Percentiles rank a stretch among this genome's conserved stretches.
phyloP scores from a whole-genome alignment of 2,888 invertebrate genomes.

The Brachyopa scutellaris region DNA sequence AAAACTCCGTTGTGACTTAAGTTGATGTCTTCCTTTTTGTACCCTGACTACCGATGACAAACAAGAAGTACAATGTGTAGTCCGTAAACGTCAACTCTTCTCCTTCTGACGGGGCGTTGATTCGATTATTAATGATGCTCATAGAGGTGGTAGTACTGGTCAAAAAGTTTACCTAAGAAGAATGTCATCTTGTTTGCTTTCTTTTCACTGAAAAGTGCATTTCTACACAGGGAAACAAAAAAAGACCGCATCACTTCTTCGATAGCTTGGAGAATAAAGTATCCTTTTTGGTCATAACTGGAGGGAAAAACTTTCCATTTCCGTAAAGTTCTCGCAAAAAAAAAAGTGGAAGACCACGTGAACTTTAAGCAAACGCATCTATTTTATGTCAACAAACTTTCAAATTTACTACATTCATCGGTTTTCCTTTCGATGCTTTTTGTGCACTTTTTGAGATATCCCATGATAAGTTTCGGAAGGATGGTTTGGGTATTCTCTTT shows the following conservation, averaged over 20 bases:
- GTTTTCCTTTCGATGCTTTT: neutral
- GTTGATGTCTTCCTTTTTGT: constrained; percentile 10
- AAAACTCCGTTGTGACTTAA: constrained; percentile 16
- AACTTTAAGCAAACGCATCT: constrained; percentile 55
- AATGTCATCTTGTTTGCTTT: constrained; percentile 30
- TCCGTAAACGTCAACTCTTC: constrained; percentile 3
- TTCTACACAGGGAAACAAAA: neutral
- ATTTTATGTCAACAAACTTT: constrained; percentile 51
- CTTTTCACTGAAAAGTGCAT: constrained; percentile 12
- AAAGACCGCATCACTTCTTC: neutral
- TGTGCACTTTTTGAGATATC: constrained; percentile 12
- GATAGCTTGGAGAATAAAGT: constrained; percentile 11
- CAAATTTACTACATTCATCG: constrained; percentile 34
- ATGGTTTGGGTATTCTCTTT: neutral
- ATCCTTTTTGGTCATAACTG: constrained; percentile 19
- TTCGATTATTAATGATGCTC: constrained; percentile 45
- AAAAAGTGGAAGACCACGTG: constrained; percentile 24
- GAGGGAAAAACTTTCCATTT: constrained; percentile 22
- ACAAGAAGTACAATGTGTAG: neutral
- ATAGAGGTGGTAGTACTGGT: constrained; percentile 24
- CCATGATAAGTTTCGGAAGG: constrained; percentile 26
- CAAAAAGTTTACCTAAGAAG: constrained; percentile 49
- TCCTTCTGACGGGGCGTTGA: constrained; percentile 23
- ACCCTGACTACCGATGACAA: neutral
- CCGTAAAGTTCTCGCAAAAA: constrained; percentile 1